phyloP scores from a whole-genome alignment of 2,113 vertebrate species.

The Butastur rufipennis region DNA sequence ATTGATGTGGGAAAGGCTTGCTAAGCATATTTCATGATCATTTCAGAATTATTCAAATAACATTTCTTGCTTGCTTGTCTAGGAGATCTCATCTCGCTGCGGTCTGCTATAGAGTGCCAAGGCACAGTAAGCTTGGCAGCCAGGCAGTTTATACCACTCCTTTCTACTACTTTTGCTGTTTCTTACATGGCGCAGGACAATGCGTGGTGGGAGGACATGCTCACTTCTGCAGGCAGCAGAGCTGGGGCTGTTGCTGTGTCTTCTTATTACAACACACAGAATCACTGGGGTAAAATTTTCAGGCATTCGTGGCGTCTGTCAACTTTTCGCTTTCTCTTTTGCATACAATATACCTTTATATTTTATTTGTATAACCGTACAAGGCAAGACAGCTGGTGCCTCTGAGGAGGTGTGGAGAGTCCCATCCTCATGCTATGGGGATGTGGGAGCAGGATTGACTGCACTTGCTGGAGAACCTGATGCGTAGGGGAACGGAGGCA shows the following conservation, averaged over 20 bases:
- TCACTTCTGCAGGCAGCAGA: neutral
- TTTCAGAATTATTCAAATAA: conserved; percentile 2
- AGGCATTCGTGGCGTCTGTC: accelerated
- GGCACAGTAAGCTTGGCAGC: neutral
- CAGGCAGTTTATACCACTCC: neutral
- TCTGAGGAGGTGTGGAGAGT: neutral
- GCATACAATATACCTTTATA: neutral
- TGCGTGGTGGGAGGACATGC: accelerated
- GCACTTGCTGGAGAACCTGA: neutral
- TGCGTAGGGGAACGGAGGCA: neutral
- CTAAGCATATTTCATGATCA: neutral
- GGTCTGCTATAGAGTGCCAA: neutral
- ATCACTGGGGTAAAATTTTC: neutral
- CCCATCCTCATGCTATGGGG: accelerated
- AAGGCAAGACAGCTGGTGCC: neutral
- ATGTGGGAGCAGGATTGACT: neutral
- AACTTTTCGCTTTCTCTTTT: neutral
- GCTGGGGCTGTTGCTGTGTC: neutral
- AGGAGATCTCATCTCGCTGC: neutral
- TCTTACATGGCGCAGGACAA: neutral
- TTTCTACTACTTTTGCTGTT: neutral
- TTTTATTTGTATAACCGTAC: neutral
- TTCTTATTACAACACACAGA: neutral
- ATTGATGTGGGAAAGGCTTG: neutral
- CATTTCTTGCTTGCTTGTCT: neutral